phyloP scores from a whole-genome alignment of 2,797 vertebrate species.

The Crypturellus tataupa region DNA sequence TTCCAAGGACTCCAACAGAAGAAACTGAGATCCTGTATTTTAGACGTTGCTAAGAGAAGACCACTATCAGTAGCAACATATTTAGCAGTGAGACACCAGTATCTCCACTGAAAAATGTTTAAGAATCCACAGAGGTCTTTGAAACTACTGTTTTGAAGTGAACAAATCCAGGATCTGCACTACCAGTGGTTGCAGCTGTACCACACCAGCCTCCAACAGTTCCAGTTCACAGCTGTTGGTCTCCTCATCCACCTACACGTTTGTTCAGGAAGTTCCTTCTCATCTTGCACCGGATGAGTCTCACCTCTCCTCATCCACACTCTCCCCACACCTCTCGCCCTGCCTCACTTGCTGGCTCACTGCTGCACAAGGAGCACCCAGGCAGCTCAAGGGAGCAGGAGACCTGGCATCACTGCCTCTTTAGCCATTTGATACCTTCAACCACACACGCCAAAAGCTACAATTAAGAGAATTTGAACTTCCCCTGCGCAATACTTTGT shows the following conservation, averaged over 20 bases:
- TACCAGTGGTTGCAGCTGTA: neutral
- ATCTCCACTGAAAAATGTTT: neutral
- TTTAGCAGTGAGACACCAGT: neutral
- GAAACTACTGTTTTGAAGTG: neutral
- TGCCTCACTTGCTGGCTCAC: neutral
- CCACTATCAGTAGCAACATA: neutral
- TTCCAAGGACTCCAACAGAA: neutral
- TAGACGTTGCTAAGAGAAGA: neutral
- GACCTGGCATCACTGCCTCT: neutral
- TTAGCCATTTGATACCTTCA: neutral
- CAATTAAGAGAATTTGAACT: neutral
- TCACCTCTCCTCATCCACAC: neutral
- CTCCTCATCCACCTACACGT: neutral
- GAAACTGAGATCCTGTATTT: neutral
- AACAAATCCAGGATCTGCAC: neutral
- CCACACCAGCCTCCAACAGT: neutral
- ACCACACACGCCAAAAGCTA: neutral
- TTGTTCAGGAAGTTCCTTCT: neutral
- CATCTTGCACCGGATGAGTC: too few relatives aligned
- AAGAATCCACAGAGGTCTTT: neutral
- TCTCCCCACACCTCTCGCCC: neutral
- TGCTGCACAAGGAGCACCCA: neutral
- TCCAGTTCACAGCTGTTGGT: neutral
- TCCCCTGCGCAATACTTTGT: neutral
- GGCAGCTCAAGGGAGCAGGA: neutral